Evolutionary conservation across 1,140 invertebrate species (phyloP).

Genomic region (Drosophila nigrodunni): DNA sequence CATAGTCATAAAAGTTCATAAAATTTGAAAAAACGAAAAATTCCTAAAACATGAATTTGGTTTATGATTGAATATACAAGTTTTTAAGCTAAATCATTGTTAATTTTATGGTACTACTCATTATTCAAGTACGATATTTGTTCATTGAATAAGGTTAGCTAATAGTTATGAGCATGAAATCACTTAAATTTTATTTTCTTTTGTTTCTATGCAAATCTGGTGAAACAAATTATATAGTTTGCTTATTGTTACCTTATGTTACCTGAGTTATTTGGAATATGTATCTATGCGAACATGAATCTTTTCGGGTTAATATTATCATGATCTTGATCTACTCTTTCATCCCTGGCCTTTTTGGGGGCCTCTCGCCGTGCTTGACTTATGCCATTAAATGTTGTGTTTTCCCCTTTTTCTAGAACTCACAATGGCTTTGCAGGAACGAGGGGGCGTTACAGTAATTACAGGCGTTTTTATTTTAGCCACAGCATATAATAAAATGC

Average conservation of each 20-base stretch:
- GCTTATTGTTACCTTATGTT: not conserved
- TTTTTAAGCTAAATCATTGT: too few species aligned
- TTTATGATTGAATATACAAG: too few species aligned
- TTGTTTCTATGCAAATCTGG: slow-evolving; percentile 4
- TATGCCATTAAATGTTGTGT: slow-evolving; percentile 47
- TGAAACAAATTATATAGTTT: slow-evolving; percentile 6
- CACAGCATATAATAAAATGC: slow-evolving; percentile 40
- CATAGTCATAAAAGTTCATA: too few species aligned
- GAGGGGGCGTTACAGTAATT: slow-evolving; percentile 51
- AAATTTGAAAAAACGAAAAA: too few species aligned
- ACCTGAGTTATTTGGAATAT: slow-evolving; percentile 2
- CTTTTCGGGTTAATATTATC: slow-evolving; percentile 15
- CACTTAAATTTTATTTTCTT: not conserved
- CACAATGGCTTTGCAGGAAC: too few species aligned
- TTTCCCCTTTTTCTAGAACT: slow-evolving; percentile 17
- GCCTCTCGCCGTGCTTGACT: slow-evolving; percentile 13
- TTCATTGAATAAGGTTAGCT: not conserved
- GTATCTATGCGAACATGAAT: not conserved
- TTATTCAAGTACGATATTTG: not conserved
- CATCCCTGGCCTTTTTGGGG: slow-evolving; percentile 62
- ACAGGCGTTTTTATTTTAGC: slow-evolving; percentile 54
- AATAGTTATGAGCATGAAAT: too few species aligned
- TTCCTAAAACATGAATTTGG: too few species aligned
- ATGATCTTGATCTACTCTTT: slow-evolving; percentile 61
- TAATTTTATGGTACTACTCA: not conserved